Percentiles rank a stretch among this genome's conserved stretches.
phyloP scores from a whole-genome alignment of 1,140 invertebrate species.

The Ylistrum balloti region DNA sequence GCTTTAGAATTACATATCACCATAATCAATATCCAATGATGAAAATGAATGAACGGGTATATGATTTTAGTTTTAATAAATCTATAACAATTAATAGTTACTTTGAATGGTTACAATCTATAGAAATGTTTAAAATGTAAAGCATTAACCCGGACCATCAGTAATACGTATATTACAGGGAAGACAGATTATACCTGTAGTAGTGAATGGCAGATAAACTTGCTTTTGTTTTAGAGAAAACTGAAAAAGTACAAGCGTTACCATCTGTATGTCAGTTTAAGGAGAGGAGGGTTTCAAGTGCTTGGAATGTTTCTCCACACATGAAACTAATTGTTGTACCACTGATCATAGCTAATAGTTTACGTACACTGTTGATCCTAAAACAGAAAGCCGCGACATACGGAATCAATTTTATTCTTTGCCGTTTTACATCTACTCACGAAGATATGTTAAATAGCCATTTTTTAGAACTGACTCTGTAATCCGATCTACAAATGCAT shows the following conservation, averaged over 20 bases:
- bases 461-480: background rate
- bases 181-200: background rate
- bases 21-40: too few relatives aligned
- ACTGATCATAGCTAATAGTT: slow-evolving; percentile 27
- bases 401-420: slow-evolving; percentile 16
- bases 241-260: background rate
- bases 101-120: too few relatives aligned
- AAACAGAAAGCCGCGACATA: background rate
- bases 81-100: too few relatives aligned
- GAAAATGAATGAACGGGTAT: too few relatives aligned
- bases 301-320: slow-evolving; percentile 37
- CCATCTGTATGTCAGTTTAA: slow-evolving; percentile 14
- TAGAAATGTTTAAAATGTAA: too few relatives aligned
- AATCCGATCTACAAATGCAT: background rate
- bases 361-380: background rate
- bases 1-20: too few relatives aligned
- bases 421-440: background rate
- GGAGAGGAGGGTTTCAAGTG: background rate
- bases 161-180: background rate
- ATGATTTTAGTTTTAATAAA: too few relatives aligned
- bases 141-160: too few relatives aligned
- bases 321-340: slow-evolving; percentile 13
- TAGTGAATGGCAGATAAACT: background rate
- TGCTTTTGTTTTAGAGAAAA: slow-evolving; percentile 29
- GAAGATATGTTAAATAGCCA: background rate